These are phyloP conservation scores for Cetonia aurata DNA, from an alignment of 2,888 invertebrate species.

Conservation along the genomic window DNA sequence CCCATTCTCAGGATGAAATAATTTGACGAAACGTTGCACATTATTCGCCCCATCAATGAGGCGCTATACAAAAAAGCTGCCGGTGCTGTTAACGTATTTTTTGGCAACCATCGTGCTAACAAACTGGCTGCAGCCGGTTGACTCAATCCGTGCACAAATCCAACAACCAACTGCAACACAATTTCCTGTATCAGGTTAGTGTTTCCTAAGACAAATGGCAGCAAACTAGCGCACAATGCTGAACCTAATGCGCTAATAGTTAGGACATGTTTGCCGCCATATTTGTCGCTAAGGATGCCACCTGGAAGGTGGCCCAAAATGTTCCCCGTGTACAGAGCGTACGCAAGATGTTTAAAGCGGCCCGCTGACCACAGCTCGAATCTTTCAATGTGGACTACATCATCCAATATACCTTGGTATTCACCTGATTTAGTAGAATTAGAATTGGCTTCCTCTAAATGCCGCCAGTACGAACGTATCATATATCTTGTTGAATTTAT, in stretches of 20 bases:
- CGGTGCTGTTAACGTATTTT: background rate
- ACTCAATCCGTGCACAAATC: conserved; percentile 14
- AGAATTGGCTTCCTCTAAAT: too few relatives aligned
- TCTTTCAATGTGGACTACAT: too few relatives aligned
- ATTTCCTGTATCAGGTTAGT: background rate
- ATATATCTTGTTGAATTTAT: background rate
- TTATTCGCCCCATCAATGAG: background rate
- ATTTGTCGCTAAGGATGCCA: conserved; percentile 30
- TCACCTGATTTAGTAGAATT: too few relatives aligned
- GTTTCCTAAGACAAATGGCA: conserved; percentile 5
- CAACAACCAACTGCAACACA: conserved; percentile 15
- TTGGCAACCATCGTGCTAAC: conserved; percentile 34
- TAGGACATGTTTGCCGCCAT: conserved; percentile 31
- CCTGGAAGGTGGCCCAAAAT: conserved; percentile 22
- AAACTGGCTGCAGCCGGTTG: conserved; percentile 20
- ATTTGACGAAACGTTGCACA: background rate
- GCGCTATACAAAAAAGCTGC: background rate
- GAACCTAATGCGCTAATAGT: background rate
- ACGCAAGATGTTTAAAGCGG: background rate
- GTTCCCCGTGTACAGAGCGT: conserved; percentile 4
- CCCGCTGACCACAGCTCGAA: too few relatives aligned
- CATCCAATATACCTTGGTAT: background rate
- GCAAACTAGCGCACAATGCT: background rate
- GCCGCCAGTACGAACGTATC: background rate
- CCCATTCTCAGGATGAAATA: conserved; percentile 7